Evolutionary conservation across 1,140 invertebrate species (phyloP), one percentile per base, ranked within the genome.

Genomic region (Papilio aristodemus): DNA sequence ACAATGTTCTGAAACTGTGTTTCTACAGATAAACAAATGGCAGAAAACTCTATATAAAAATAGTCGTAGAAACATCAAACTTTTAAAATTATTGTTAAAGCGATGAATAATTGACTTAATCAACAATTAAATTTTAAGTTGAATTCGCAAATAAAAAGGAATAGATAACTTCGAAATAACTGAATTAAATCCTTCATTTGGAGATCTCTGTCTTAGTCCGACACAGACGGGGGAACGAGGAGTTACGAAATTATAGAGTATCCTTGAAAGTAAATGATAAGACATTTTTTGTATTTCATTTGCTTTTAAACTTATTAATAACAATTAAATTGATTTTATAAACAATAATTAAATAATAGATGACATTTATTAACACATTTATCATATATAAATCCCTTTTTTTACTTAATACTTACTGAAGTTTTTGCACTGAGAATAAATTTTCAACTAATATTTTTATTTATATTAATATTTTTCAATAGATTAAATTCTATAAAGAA

Each of bases 181-280:
- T 80, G 83, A 83, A 86, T 84, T 81, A 86, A 86, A 86, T 79
- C 84, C 78, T 86, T 86, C 84, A 83, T 86, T 88, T 85, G 71
- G 77, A 76, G 75, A 78, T 73, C 71, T 74, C 82, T 83, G 83
- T 86, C 81, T 85, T 82, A 78, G 78, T 78, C 75, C 76, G 78
- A 77, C 78, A 78, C 32, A 77, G 74, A 78, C 70, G 71, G 64
- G 74, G 74, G 13, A 22, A 4, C n/a, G 17, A 9, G 46, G 77
- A 83, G 67, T 38, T 75, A 73, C 71, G 70, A 86, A 80, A 63
- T 50, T 54, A 25, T 54, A 54, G 46, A 54, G 19, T 22, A 19
- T 22, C 46, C 19, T 11, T 4, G 3, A 25, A 7, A 54, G 22
- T 8, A 19, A 13, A 41, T 14, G 7, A 50, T 32, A 32, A 3